Evolutionary conservation across 2,113 vertebrate species (phyloP).

Genomic region (Ia io): DNA sequence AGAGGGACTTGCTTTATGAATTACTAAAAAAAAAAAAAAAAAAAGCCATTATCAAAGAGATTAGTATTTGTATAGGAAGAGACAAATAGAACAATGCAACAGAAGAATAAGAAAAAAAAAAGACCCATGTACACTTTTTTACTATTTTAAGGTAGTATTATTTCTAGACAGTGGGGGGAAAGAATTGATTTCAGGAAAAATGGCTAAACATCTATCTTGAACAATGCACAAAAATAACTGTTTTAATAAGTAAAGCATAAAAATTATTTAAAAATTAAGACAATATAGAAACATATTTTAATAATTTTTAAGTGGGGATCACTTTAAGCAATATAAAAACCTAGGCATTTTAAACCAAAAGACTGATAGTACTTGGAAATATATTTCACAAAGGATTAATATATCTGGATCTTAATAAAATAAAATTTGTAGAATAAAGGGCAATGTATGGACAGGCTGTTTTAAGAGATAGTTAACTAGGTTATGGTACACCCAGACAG

Average conservation of each 20-base stretch:
- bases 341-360: constrained; percentile 35
- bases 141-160: neutral
- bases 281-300: neutral
- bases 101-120: neutral
- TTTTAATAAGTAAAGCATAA: constrained; percentile 15
- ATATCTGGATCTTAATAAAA: neutral
- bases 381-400: constrained; percentile 32
- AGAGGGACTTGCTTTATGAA: neutral
- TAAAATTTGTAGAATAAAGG: neutral
- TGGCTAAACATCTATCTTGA: neutral
- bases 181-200: constrained; percentile 27
- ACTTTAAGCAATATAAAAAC: neutral
- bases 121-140: neutral
- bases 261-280: neutral
- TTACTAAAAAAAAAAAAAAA: constrained; percentile 32
- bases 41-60: neutral
- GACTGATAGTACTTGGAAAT: neutral
- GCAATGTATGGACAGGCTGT: neutral
- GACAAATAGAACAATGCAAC: neutral
- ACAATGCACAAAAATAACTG: neutral
- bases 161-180: neutral
- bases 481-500: neutral
- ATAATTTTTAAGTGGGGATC: neutral
- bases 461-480: neutral
- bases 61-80: neutral